Evolutionary conservation across 2,797 vertebrate genomes (phyloP).

Genomic region (Poecile montanus): DNA sequence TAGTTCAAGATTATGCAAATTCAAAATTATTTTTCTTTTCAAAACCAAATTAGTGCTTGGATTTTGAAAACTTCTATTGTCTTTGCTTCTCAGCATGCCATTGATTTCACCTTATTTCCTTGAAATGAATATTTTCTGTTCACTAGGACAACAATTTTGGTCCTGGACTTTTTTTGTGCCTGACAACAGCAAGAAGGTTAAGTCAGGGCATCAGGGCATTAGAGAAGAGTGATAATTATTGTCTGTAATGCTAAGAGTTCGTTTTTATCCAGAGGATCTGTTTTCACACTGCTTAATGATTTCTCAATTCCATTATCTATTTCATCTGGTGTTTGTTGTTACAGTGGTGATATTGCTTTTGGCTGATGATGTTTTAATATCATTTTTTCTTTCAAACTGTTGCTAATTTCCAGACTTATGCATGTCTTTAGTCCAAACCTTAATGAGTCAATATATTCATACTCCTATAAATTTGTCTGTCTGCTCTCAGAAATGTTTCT

Average conservation of each 20-base stretch:
- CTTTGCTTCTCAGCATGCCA: background rate
- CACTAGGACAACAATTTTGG: slow-evolving; percentile 3
- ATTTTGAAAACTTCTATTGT: slow-evolving; percentile 40
- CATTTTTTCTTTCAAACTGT: background rate
- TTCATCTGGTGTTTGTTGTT: slow-evolving; percentile 7
- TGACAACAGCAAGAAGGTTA: background rate
- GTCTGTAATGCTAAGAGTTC: background rate
- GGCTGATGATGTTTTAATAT: background rate
- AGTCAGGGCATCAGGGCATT: background rate
- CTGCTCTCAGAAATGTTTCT: background rate
- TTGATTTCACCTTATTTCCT: background rate
- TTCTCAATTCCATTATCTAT: slow-evolving; percentile 27
- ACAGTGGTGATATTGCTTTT: background rate
- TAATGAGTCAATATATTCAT: background rate
- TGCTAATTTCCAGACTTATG: background rate
- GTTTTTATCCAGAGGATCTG: slow-evolving; percentile 2
- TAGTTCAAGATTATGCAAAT: slow-evolving; percentile 45
- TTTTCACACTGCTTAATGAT: slow-evolving; percentile 38
- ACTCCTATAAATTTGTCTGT: background rate
- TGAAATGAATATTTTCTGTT: background rate
- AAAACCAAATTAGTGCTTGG: slow-evolving; percentile 18
- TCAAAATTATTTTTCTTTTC: slow-evolving; percentile 41
- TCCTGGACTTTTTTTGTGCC: background rate
- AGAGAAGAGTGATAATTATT: slow-evolving; percentile 8
- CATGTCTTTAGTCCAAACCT: background rate